phyloP scores from a whole-genome alignment of 2,797 vertebrate species.

The Enteromius argenteus region DNA sequence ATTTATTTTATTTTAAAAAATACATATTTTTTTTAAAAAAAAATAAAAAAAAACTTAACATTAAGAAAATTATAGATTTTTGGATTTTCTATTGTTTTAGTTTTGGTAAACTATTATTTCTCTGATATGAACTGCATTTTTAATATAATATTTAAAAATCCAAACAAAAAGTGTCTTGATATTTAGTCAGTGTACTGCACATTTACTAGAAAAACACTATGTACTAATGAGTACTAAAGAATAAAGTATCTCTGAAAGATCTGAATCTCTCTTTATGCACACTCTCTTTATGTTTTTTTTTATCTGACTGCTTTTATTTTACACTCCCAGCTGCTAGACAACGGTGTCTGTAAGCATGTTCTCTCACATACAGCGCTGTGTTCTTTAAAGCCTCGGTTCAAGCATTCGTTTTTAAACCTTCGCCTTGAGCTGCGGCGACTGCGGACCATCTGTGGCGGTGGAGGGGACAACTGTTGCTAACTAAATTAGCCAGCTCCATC shows the following conservation, averaged over 20 bases:
- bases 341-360: background rate
- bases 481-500: constrained; percentile 98
- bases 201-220: background rate
- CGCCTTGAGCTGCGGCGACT: constrained; percentile 68
- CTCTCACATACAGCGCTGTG: background rate
- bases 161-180: background rate
- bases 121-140: background rate
- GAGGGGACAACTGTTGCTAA: constrained; percentile 98
- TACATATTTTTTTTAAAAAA: too few relatives aligned
- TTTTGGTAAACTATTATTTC: background rate
- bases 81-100: background rate
- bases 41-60: too few relatives aligned
- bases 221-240: background rate
- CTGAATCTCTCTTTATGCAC: background rate
- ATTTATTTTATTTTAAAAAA: too few relatives aligned
- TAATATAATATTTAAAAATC: background rate
- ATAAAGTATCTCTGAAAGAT: background rate
- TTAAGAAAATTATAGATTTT: background rate
- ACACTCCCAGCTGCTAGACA: background rate
- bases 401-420: constrained; percentile 71
- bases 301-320: background rate
- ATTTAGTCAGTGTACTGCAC: background rate
- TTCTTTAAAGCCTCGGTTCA: constrained; percentile 62
- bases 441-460: constrained; percentile 92
- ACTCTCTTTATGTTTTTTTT: background rate